Evolutionary conservation across 2,888 invertebrate genomes (phyloP), one percentile per base, ranked within the genome.

Genomic region (Volucella inflata): DNA sequence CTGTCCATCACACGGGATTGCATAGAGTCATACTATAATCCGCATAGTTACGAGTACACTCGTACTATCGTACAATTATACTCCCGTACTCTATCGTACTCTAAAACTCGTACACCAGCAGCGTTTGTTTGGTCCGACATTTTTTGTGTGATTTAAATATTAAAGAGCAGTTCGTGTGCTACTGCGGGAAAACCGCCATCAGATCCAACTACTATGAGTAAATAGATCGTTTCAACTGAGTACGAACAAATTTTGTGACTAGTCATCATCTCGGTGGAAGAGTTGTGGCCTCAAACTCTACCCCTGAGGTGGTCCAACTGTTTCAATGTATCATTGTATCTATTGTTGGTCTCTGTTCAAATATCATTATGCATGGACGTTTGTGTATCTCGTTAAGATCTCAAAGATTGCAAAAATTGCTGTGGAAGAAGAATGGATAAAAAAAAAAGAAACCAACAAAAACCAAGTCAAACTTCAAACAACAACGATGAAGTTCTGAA

Each of bases 121-220:
- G 30, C 30, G 6, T 30, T 30, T 30, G 30, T 30, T 30, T 9
- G 2, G 17, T 4, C 74, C 57, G 64, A 62, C 71, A 60, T 76
- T 81, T 30, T 60, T 67, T 81, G 80, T 81, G 71, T 81, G 76
- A 85, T 85, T 85, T 85, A 80, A 76, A 85, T 80, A 80, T 80
- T 85, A 71, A 81, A 85, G 71, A 65, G 68, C 57, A 71, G 60
- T 67, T 74, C 70, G 77, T 64, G 71, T 80, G 80, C 60, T 62
- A 55, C 68, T 48, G 46, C 67, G 42, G 40, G 60, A 51, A 14
- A 17, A 51, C 60, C 46, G 40, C 60, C 42, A 53, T 17, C 51
- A 38, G 14, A 14, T 16, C 11, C 14, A 30, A 30, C 17, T 44
- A 12, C n/a, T 9, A 12, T 17, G 59, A 40, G 64, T 71, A 81